Evolutionary conservation across 2,888 invertebrate genomes (phyloP), one percentile per base, ranked within the genome.

Genomic region (Meiosimyza decipiens): DNA sequence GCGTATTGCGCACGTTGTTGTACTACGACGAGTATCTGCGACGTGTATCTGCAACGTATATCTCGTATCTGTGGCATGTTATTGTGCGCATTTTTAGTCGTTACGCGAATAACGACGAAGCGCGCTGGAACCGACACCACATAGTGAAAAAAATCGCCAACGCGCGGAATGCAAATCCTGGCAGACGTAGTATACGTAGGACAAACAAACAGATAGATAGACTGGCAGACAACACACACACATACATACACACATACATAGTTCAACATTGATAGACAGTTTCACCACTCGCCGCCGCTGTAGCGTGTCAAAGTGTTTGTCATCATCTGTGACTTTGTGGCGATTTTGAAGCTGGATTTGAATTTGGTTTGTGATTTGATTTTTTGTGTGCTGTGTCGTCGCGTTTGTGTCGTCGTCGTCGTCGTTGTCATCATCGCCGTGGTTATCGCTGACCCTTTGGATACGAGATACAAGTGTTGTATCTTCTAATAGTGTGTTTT

Each of bases 41-140:
- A 73, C 77, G 75, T 78, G 77, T 77, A 78, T 77, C 77, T 77
- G 75, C 74, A 74, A 74, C 77, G 75, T 79, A 33, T 60, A 52
- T 66, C 66, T 33, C 55, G 66, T 66, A 55, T 40, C 59, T 51
- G 60, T 54, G 71, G 71, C 71, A 63, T 71, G 71, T 71, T 40
- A 18, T 18, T 11, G n/a, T 22, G 55, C 55, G 55, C 55, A 16
- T 16, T 22, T 63, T 62, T 28, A 62, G 71, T 71, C 63, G 12
- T 47, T 40, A 50, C 60, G 52, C 54, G 54, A 67, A 64, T 51
- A 18, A 22, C 51, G 64, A 64, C n/a, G 40, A 22, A 50, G 63
- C 40, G 66, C 54, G 66, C 40, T 18, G 9, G 40, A 40, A 57
- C 18, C 57, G 47, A 65, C 64, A 51, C 40, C 40, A 40, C 64